Evolutionary conservation across 2,888 invertebrate genomes (phyloP).

Genomic region (Lycaena phlaeas): DNA sequence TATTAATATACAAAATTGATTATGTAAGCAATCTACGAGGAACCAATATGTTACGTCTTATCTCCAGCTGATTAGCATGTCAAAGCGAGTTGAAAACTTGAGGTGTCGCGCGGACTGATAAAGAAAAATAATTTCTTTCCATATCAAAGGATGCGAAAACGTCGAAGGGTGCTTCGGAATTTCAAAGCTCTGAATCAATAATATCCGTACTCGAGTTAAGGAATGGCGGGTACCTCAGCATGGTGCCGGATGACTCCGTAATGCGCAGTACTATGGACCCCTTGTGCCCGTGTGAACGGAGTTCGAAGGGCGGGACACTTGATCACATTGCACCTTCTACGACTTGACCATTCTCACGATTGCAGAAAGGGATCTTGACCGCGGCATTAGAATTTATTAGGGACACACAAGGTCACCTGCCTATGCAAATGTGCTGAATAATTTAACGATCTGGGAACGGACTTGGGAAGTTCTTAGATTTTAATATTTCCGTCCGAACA

Average conservation of each 20-base stretch:
- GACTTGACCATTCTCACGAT: constrained; percentile 54
- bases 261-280: constrained; percentile 62
- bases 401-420: constrained; percentile 55
- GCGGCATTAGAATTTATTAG: constrained; percentile 64
- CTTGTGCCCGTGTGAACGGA: constrained; percentile 61
- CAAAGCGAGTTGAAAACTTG: constrained; percentile 23
- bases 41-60: constrained; percentile 7
- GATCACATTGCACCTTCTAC: constrained; percentile 57
- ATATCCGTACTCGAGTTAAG: constrained; percentile 50
- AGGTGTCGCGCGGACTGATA: constrained; percentile 20
- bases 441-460: constrained; percentile 38
- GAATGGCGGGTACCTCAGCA: constrained; percentile 39
- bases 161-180: constrained; percentile 46
- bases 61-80: constrained; percentile 27
- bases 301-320: constrained; percentile 61
- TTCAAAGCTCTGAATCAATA: constrained; percentile 61
- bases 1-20: no score
- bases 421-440: constrained; percentile 49
- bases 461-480: neutral
- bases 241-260: constrained; percentile 47
- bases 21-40: constrained; percentile 9
- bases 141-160: constrained; percentile 50
- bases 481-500: neutral
- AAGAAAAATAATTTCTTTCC: constrained; percentile 33
- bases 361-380: constrained; percentile 42